A percentile compares a stretch with the other conserved stretches of the same genome.
Evolutionary conservation across 2,888 invertebrate genomes (phyloP).

Genomic region (Venusia cambrica): DNA sequence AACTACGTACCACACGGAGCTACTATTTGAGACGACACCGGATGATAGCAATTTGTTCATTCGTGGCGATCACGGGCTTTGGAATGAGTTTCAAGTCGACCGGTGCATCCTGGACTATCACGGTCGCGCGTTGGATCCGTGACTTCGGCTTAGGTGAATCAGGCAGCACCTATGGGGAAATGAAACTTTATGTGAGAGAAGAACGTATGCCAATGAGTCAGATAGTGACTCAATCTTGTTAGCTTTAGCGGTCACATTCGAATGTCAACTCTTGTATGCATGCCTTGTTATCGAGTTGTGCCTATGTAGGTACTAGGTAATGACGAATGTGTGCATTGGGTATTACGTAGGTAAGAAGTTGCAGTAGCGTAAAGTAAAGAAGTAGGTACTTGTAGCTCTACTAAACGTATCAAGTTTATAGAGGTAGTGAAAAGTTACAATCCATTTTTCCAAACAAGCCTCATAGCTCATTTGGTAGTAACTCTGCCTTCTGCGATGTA

Average conservation of each 20-base stretch:
- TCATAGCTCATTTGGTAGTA: too few species aligned
- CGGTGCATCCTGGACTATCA: conserved; percentile 25
- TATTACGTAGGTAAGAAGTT: conserved; percentile 1
- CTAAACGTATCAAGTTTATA: too few species aligned
- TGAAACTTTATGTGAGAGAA: conserved; percentile 49
- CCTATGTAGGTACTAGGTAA: too few species aligned
- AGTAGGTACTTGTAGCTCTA: too few species aligned
- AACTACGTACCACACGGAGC: conserved; percentile 19
- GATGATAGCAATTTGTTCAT: conserved; percentile 70
- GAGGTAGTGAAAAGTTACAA: too few species aligned
- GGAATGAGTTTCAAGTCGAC: conserved; percentile 56
- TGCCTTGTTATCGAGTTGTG: too few species aligned
- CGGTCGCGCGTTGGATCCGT: conserved; percentile 23
- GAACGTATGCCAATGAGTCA: conserved; percentile 51
- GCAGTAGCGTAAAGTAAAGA: too few species aligned
- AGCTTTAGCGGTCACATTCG: conserved; percentile 52
- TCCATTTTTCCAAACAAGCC: too few species aligned
- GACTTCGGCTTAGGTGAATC: conserved; percentile 37
- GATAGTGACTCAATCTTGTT: conserved; percentile 59
- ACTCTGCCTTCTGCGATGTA: too few species aligned
- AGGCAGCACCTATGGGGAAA: conserved; percentile 64
- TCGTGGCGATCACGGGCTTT: conserved; percentile 67
- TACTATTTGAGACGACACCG: conserved; percentile 62
- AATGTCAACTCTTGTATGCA: conserved; percentile 33
- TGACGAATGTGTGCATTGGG: conserved; percentile 28